These are phyloP conservation scores for Macquaria australasica DNA, from an alignment of 2,113 vertebrate species.

Conservation along the genomic window DNA sequence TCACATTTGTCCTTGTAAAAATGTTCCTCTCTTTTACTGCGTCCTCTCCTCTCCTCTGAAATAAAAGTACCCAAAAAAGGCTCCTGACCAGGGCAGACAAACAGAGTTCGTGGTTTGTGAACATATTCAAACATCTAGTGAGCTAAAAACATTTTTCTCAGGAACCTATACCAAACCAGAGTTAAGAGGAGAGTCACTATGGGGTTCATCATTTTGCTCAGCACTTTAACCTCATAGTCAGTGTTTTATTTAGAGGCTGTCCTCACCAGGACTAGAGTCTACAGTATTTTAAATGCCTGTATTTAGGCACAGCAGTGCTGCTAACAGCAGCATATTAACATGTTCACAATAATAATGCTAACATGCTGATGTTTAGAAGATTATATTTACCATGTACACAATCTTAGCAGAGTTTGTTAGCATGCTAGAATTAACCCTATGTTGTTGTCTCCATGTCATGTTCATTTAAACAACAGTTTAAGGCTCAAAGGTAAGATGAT, in stretches of 20 bases:
- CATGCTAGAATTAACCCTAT: too few relatives aligned
- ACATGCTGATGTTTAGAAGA: not conserved
- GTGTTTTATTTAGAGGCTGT: not conserved
- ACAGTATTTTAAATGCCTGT: not conserved
- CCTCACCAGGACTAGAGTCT: not conserved
- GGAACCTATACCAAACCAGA: not conserved
- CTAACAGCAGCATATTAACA: too few relatives aligned
- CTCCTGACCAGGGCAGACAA: not conserved
- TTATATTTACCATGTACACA: too few relatives aligned
- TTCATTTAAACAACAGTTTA: too few relatives aligned
- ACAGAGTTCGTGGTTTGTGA: not conserved
- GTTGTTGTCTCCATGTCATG: too few relatives aligned
- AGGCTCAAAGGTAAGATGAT: too few relatives aligned
- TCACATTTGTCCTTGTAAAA: conserved; percentile 71
- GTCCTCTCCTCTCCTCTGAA: conserved; percentile 15
- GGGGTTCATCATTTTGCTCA: not conserved
- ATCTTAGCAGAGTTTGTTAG: too few relatives aligned
- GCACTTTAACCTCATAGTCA: conserved; percentile 1
- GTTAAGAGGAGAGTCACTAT: not conserved
- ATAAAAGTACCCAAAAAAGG: not conserved
- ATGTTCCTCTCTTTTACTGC: not conserved
- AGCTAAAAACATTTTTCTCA: not conserved
- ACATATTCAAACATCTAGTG: not conserved
- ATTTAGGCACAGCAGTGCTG: too few relatives aligned
- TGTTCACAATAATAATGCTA: not conserved